These are phyloP conservation scores for Agelas oroides DNA, from an alignment of 37 sponge, comb jelly and placozoan genomes.

Conservation along the genomic window DNA sequence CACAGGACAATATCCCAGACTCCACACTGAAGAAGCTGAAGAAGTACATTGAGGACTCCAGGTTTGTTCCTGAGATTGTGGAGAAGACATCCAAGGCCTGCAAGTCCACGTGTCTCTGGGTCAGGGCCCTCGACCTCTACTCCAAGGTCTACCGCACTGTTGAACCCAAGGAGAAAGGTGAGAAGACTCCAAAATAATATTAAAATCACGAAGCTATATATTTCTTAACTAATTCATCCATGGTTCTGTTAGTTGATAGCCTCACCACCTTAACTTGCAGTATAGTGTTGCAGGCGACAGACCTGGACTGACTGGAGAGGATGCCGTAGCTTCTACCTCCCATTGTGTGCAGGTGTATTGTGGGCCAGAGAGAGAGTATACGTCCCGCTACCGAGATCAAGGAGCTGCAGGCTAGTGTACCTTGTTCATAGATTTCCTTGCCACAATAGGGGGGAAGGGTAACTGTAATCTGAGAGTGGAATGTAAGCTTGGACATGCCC, in stretches of 20 bases:
- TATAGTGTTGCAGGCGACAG: too few relatives aligned
- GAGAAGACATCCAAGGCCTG: conserved; percentile 97
- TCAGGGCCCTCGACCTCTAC: conserved; percentile 91
- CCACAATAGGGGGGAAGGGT: too few relatives aligned
- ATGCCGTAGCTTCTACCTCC: too few relatives aligned
- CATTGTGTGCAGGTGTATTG: too few relatives aligned
- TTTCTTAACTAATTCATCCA: too few relatives aligned
- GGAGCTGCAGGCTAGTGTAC: conserved; percentile 62
- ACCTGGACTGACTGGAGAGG: too few relatives aligned
- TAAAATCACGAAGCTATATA: too few relatives aligned
- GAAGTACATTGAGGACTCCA: conserved; percentile 98
- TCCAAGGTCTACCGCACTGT: conserved; percentile 95
- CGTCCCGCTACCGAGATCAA: conserved; percentile 73
- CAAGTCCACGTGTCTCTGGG: conserved; percentile 99
- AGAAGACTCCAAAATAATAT: too few relatives aligned
- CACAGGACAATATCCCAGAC: conserved; percentile 95
- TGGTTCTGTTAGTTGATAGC: background rate
- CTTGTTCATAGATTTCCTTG: too few relatives aligned
- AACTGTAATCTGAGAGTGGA: conserved; percentile 83
- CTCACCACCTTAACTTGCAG: too few relatives aligned
- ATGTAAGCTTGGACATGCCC: too few relatives aligned
- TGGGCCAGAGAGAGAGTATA: too few relatives aligned
- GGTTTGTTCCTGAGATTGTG: conserved; percentile 93
- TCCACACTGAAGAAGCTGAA: conserved; percentile 91
- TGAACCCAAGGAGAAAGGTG: conserved; percentile 95